These are phyloP conservation scores for Dreissena polymorpha DNA, from an alignment of 1,140 invertebrate genomes.

Conservation along the genomic window DNA sequence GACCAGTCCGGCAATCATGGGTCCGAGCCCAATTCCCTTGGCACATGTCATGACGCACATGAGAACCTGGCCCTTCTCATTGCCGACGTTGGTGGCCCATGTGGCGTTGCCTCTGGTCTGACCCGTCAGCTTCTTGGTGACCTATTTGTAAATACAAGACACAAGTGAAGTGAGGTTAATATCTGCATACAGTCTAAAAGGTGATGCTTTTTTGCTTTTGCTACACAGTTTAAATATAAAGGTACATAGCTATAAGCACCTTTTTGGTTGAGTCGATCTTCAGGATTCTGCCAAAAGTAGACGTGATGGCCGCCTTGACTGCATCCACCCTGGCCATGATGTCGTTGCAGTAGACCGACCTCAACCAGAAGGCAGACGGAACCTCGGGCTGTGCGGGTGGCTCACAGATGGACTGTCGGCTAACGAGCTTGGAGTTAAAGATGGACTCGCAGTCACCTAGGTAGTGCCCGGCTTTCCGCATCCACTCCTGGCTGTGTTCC, in stretches of 20 bases:
- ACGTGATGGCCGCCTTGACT: constrained; percentile 57
- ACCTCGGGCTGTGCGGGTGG: neutral
- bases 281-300: constrained; percentile 45
- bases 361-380: constrained; percentile 35
- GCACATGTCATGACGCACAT: constrained; percentile 55
- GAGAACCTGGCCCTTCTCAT: constrained; percentile 59
- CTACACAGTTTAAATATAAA: neutral
- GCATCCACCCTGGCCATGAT: constrained; percentile 37
- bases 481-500: constrained; percentile 14
- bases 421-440: neutral
- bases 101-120: constrained; percentile 29
- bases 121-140: constrained; percentile 57
- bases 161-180: neutral
- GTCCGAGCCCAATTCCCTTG: constrained; percentile 43
- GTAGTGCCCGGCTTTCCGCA: neutral
- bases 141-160: constrained; percentile 5
- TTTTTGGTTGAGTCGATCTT: constrained; percentile 56
- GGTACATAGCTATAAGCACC: neutral
- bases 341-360: constrained; percentile 39
- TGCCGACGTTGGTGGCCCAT: constrained; percentile 56
- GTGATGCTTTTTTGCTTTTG: neutral
- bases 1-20: constrained; percentile 42
- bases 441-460: constrained; percentile 19
- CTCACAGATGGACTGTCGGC: neutral
- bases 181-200: neutral